Evolutionary conservation across 1,140 invertebrate genomes (phyloP), one percentile per base, ranked within the genome.

Genomic region (Drosophila lacteicornis): DNA sequence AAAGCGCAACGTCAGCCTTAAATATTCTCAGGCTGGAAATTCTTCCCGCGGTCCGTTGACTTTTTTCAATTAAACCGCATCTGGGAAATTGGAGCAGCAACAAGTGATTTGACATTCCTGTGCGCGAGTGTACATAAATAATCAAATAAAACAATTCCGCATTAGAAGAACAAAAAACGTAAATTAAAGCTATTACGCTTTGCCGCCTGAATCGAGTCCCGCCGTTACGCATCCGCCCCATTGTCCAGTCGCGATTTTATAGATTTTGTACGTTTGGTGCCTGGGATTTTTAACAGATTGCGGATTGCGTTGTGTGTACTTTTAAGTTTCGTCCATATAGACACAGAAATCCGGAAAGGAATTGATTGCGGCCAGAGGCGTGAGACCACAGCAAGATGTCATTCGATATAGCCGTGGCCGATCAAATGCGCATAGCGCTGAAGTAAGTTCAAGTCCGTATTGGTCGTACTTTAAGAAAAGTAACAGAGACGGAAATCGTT

Each of bases 391-490:
- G 27, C 74, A 91, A 76, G 30, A 92, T 92, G 91, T 92, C 91
- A 69, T 92, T 92, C 55, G 87, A 92, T 90, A 92, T 92, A 75
- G 82, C 91, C 8, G 82, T 92, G 53, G 91, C 84, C 40, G 91
- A 92, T 80, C 91, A 92, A 73, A 92, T 92, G 87, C 91, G 91
- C 30, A 91, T 92, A 56, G 91, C 91, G 36, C 65, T 92, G 40
- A 92, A 77, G 91, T 92, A 79, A 92, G 86, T 85, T 22, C 27
- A 25, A 36, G 2, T 33, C 2, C 9, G 4, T 4, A 40, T 15
- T 19, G 11, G 1, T 15, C 0, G 13, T 38, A 22, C 22, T 13
- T 3, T 38, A 22, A 38, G 17, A 4, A 30, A 30, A 30, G 5
- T 7, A 30, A 6, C 27, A 30, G 27, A 6, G 27, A 0, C 7